These are phyloP conservation scores for Brachionichthys hirsutus DNA, from an alignment of 2,113 vertebrate species.

Conservation along the genomic window DNA sequence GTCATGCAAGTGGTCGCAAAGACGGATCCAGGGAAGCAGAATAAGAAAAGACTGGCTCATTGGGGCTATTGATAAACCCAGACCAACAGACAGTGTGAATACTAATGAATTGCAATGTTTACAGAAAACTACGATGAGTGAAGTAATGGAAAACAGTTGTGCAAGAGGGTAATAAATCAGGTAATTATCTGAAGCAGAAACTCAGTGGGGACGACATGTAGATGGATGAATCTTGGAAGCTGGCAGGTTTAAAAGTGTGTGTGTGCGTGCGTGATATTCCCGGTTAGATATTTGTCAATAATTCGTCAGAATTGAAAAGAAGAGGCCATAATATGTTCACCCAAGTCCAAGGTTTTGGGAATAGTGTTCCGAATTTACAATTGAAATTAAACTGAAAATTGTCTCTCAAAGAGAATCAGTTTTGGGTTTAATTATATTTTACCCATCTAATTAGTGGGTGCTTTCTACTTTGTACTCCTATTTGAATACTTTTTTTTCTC, in stretches of 20 bases:
- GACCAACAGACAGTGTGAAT: background rate
- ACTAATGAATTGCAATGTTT: background rate
- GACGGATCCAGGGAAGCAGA: conserved; percentile 2
- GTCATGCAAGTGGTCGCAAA: conserved; percentile 22
- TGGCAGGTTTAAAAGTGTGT: background rate
- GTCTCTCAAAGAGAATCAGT: conserved; percentile 1
- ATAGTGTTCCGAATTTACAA: too few species aligned
- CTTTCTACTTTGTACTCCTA: background rate
- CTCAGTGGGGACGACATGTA: too few species aligned
- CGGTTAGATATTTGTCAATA: too few species aligned
- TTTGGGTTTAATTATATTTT: background rate
- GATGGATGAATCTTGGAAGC: too few species aligned
- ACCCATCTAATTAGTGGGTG: background rate
- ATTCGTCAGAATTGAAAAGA: background rate
- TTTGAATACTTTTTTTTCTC: too few species aligned
- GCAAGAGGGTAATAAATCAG: conserved; percentile 7
- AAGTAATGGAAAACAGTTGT: conserved; percentile 4
- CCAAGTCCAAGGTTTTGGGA: too few species aligned
- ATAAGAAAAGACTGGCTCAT: background rate
- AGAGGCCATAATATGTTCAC: background rate
- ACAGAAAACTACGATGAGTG: background rate
- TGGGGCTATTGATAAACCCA: background rate
- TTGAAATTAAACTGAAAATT: background rate
- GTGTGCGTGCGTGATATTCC: too few species aligned
- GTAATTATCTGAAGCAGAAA: background rate